Conservation (phyloP, 2,113 vertebrate species). For the Saccopteryx bilineata region DNA sequence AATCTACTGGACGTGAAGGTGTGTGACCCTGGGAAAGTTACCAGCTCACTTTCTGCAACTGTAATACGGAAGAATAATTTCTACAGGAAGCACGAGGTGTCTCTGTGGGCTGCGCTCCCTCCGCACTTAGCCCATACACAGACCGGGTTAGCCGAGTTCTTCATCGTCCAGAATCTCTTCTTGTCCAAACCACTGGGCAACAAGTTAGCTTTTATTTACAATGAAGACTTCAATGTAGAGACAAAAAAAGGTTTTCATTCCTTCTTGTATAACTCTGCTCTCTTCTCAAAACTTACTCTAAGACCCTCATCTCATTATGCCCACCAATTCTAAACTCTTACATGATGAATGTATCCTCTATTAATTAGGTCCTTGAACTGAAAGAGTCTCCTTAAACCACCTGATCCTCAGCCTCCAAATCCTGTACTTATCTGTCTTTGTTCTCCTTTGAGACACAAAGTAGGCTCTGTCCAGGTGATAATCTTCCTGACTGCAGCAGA, state of each 20-base stretch:
- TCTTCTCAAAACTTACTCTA: neutral
- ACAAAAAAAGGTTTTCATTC: neutral
- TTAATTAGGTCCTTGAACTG: neutral
- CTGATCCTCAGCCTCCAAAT: neutral
- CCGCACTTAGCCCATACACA: neutral
- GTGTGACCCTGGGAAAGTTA: neutral
- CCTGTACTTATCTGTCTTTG: neutral
- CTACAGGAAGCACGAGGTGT: neutral
- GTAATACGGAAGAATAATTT: neutral
- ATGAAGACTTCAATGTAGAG: neutral
- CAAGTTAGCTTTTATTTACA: neutral
- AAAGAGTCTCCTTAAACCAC: neutral
- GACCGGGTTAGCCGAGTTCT: neutral
- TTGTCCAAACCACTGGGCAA: neutral
- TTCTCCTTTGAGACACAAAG: neutral
- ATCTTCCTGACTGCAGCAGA: neutral
- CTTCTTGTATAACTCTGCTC: constrained; percentile 22
- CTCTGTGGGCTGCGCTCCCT: neutral
- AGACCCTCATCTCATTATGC: neutral
- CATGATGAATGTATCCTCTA: neutral
- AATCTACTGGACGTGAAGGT: neutral
- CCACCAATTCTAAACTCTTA: neutral
- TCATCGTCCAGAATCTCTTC: neutral
- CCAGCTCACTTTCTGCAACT: neutral
- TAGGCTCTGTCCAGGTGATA: neutral